Evolutionary conservation across 1,140 invertebrate species (phyloP).

Genomic region (Antheraea pernyi): DNA sequence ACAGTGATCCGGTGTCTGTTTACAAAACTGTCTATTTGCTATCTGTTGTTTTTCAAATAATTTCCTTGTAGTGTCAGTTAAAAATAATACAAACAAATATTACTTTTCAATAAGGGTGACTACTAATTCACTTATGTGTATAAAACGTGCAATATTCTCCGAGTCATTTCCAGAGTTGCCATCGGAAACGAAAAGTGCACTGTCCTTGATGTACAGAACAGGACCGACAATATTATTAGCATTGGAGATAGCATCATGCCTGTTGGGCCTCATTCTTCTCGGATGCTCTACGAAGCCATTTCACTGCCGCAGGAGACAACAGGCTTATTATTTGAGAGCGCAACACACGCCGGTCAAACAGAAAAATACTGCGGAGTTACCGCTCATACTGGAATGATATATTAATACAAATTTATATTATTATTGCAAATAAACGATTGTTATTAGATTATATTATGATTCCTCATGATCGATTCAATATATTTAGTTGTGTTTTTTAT

Average conservation of each 20-base stretch:
- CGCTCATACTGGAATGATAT: neutral
- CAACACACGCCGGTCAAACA: neutral
- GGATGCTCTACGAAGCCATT: constrained; percentile 8
- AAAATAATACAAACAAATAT: no score
- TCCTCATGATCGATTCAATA: no score
- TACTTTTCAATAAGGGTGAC: constrained; percentile 62
- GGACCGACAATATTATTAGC: constrained; percentile 14
- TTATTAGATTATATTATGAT: no score
- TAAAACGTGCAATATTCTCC: neutral
- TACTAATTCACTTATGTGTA: constrained; percentile 16
- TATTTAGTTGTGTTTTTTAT: no score
- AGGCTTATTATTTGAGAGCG: neutral
- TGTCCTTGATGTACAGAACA: constrained; percentile 13
- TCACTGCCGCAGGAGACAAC: neutral
- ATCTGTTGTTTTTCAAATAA: no score
- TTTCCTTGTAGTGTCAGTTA: no score
- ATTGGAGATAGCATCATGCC: neutral
- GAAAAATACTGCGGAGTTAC: neutral
- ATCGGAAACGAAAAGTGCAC: constrained; percentile 4
- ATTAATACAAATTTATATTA: neutral
- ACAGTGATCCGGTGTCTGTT: no score
- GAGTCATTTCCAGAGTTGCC: constrained; percentile 16
- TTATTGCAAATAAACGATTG: neutral
- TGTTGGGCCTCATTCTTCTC: constrained; percentile 14
- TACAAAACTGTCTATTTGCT: no score